Evolutionary conservation across 37 sponge, comb jelly and placozoan species (phyloP), one percentile per base, ranked within the genome.

Genomic region (Geodia barretti): DNA sequence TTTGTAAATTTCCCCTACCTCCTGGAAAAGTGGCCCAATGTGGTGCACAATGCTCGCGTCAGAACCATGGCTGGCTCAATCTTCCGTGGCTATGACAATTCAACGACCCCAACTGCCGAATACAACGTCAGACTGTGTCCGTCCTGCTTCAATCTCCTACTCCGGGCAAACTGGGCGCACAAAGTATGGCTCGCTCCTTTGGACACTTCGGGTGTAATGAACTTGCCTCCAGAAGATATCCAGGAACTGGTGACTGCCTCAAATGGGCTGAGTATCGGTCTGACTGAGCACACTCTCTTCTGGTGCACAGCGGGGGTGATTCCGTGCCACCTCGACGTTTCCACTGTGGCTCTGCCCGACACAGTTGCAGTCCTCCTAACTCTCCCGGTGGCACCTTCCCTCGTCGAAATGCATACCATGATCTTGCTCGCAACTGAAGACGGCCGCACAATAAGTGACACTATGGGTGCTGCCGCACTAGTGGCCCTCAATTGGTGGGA

Each of bases 41-140:
- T 84, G 26, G 76, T 70, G 26, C 69, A 85, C 58, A 78, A 79
- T 11, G 74, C 85, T 0, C 30, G 67, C 4, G 74, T 89, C 21
- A 72, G 62, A 39, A 76, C 81, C 19, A 89, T 89, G 90, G 84
- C 85, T 21, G 90, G 90, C 25, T 71, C 85, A 36, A 71, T 89
- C 60, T 30, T 62, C 63, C 34, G 41, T 7, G 90, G 90, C 24
- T 89, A 89, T 58, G 74, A 61, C 63, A 84, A 89, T 75, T 74
- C 77, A 25, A 37, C 76, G 9, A 78, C 39, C 23, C 80, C 85
- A 8, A 26, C 80, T n/a, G 75, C 74, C 39, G 90, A 89, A 75
- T 89, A 89, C 80, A 89, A 89, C 41, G 84, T 89, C 29, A 32
- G 19, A n/a, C 41, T 66, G 41, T 89, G 90, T 62, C 79, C 85